Conservation (phyloP, 2,113 vertebrate genomes). For the Phrynosoma blainvillii region DNA sequence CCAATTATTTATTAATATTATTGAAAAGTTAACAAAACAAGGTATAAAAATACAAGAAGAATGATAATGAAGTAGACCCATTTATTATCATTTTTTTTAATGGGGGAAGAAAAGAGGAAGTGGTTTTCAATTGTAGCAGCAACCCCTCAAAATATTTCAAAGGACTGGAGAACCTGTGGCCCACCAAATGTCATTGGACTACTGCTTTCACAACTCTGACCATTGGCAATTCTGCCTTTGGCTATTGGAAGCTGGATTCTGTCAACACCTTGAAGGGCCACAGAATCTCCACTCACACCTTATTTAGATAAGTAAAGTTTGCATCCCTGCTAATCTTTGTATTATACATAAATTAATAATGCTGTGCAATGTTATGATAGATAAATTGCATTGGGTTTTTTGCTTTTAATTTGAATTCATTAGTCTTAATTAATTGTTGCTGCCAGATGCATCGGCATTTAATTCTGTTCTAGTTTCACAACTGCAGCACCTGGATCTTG, state of each 20-base stretch:
- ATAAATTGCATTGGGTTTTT: not conserved
- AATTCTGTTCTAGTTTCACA: not conserved
- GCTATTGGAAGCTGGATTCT: not conserved
- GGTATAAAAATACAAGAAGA: not conserved
- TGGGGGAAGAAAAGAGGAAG: not conserved
- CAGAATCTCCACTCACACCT: not conserved
- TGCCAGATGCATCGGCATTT: not conserved
- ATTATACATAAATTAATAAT: not conserved
- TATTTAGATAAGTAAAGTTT: not conserved
- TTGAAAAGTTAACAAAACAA: not conserved
- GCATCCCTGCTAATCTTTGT: not conserved
- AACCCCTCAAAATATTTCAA: not conserved
- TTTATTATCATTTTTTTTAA: not conserved
- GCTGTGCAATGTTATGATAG: not conserved
- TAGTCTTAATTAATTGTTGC: not conserved
- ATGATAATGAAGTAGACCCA: not conserved
- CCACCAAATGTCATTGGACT: too few relatives aligned
- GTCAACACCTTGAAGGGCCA: not conserved
- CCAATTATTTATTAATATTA: not conserved
- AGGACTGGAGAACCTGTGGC: too few relatives aligned
- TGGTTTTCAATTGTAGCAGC: not conserved
- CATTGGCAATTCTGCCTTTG: not conserved
- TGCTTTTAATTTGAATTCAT: too few relatives aligned
- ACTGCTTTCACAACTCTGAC: not conserved
- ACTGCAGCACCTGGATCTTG: not conserved